Base-by-base conservation (phyloP, 2,113 vertebrate species). In the Turdus rufiventris region DNA sequence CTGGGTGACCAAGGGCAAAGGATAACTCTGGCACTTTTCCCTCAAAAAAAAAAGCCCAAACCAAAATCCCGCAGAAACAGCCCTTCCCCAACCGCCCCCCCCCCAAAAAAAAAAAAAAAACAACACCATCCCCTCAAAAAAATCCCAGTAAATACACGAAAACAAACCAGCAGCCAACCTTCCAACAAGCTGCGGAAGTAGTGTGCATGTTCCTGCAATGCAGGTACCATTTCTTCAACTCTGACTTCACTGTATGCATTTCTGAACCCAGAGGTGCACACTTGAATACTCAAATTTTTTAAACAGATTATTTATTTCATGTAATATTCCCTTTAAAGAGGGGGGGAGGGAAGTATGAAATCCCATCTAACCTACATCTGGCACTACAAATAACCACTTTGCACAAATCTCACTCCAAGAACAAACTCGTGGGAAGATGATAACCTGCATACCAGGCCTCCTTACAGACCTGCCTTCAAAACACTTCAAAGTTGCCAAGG, bases 31-130 rank as follows among this genome's bases (percentile, higher is more conserved):
- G 75, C 38, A 29, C 5, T 18, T 31, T 38, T 62, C 21, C 18
- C 18, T 11, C 23, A 14, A 65, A 38, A 42, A 56, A 75, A 75
- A n/a, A 31, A 17, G 6, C 24, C 19, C 34, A 36, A 84, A 18
- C 15, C 11, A 12, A 40, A 53, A 9, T 1, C 2, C 3, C 18
- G 25, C 20, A 29, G 29, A 50, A 50, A 25, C 24, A 53, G 6
- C 24, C 24, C 10, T 9, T 17, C 3, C 7, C 15, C 6, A 12
- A 2, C 2, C 31, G 5, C 18, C 2, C 21, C 1, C 6, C 5
- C 18, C 18, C 9, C 43, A 42, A 42, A 42, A 42, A 42, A 18
- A 43, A 10, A n/a, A 73, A 21, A 14, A 34, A 14, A 18, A 8
- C 20, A 47, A 77, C 4, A 16, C 13, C 5, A 5, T 1, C 5